Percentiles rank a stretch among this genome's conserved stretches.
Conservation (phyloP, 2,888 invertebrate genomes). For the Brachyptera risi region DNA sequence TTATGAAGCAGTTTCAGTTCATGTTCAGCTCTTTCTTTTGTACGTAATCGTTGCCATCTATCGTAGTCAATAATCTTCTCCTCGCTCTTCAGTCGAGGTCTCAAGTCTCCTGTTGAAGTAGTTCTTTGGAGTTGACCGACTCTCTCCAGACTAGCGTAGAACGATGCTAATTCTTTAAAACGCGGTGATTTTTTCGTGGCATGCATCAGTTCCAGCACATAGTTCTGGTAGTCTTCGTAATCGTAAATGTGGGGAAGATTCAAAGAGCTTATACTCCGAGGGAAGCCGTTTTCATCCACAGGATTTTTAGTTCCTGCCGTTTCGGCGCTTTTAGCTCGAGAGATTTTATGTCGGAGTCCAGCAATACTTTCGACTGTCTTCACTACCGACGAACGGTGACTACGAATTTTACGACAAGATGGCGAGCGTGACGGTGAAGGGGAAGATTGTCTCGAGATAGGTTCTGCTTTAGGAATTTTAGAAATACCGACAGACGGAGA, state of each 20-base stretch:
- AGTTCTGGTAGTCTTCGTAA: conserved; percentile 63
- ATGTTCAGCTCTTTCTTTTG: conserved; percentile 74
- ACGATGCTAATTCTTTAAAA: conserved; percentile 79
- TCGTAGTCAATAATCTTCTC: conserved; percentile 84
- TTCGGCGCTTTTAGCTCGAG: conserved; percentile 58
- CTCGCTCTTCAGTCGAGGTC: conserved; percentile 68
- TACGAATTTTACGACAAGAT: conserved; percentile 60
- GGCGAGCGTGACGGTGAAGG: conserved; percentile 51
- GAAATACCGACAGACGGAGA: no score
- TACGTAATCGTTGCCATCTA: conserved; percentile 76
- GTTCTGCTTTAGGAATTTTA: neutral
- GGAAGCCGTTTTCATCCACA: neutral
- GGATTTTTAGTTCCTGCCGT: conserved; percentile 40
- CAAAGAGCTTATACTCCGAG: conserved; percentile 48
- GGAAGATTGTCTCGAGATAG: conserved; percentile 4
- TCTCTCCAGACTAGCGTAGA: conserved; percentile 80
- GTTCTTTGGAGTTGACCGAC: conserved; percentile 76
- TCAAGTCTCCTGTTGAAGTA: conserved; percentile 64
- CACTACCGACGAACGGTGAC: conserved; percentile 46
- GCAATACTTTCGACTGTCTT: conserved; percentile 44
- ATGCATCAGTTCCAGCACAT: conserved; percentile 59
- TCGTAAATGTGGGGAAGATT: conserved; percentile 41
- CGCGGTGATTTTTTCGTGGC: conserved; percentile 68
- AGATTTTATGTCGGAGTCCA: conserved; percentile 44
- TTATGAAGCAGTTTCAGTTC: conserved; percentile 73